A percentile compares a stretch with the other conserved stretches of the same genome.
Conservation (phyloP, 1,140 invertebrate genomes). For the Pemphigus obesinymphae region DNA sequence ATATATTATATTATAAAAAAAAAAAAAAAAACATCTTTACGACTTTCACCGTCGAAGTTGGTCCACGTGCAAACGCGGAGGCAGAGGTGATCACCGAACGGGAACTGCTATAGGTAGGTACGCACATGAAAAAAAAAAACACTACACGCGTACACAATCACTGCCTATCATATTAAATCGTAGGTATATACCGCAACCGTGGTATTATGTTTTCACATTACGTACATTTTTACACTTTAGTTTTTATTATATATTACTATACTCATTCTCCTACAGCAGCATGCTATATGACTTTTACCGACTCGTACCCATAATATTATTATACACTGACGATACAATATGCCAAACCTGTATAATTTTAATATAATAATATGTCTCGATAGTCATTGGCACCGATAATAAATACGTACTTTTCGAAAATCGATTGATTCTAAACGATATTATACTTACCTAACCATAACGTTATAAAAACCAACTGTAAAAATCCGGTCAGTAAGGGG, state of each 20-base stretch:
- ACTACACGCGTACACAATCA: neutral
- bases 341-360: no score
- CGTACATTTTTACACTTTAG: neutral
- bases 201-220: neutral
- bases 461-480: no score
- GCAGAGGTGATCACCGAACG: conserved; percentile 4
- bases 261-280: neutral
- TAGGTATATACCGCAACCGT: no score
- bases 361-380: no score
- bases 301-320: no score
- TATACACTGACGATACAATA: no score
- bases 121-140: neutral
- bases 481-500: no score
- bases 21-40: neutral
- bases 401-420: no score
- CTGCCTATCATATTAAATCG: neutral
- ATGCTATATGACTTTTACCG: neutral
- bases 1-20: neutral
- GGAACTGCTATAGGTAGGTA: neutral
- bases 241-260: neutral
- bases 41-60: conserved; percentile 9
- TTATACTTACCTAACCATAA: no score
- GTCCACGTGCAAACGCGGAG: neutral
- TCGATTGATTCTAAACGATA: no score
- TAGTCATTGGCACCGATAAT: no score